A percentile compares a stretch with the other conserved stretches of the same genome.
These are phyloP conservation scores for Phanerotoma sp. DNA, from an alignment of 2,888 invertebrate genomes.

Conservation along the genomic window DNA sequence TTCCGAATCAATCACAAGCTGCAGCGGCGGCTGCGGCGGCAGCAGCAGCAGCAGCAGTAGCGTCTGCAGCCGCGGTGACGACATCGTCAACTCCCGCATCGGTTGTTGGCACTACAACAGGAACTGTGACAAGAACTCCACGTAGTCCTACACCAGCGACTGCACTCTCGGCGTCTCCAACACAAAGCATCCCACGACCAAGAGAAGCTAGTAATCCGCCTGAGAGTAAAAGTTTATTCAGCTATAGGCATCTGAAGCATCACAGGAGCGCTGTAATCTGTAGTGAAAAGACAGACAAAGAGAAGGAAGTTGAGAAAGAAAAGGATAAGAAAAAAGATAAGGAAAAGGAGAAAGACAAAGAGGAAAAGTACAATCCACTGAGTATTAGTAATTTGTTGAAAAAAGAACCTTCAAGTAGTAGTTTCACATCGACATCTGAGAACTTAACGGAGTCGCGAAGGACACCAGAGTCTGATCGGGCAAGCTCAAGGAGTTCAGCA, in stretches of 20 bases:
- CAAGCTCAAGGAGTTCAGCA: slow-evolving; percentile 50
- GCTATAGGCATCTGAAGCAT: slow-evolving; percentile 47
- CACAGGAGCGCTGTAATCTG: slow-evolving; percentile 18
- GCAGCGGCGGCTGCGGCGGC: slow-evolving; percentile 44
- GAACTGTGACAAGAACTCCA: slow-evolving; percentile 33
- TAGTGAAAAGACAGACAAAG: slow-evolving; percentile 38
- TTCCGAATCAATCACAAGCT: slow-evolving; percentile 49
- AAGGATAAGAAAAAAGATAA: slow-evolving; percentile 43
- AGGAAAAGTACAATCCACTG: slow-evolving; percentile 54
- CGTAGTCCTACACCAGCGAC: slow-evolving; percentile 43
- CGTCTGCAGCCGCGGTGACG: slow-evolving; percentile 40
- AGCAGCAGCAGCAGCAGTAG: slow-evolving; percentile 39
- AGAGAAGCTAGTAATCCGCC: slow-evolving; percentile 48
- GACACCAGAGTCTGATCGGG: slow-evolving; percentile 60
- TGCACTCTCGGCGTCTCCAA: slow-evolving; percentile 32
- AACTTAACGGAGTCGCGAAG: slow-evolving; percentile 55
- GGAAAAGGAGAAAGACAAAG: slow-evolving; percentile 41
- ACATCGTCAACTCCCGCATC: no score
- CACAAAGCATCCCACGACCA: slow-evolving; percentile 43
- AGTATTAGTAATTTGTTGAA: slow-evolving; percentile 54
- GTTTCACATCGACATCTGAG: slow-evolving; percentile 36
- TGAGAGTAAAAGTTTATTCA: slow-evolving; percentile 49
- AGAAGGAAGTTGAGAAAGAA: slow-evolving; percentile 44
- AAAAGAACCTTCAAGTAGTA: slow-evolving; percentile 45
- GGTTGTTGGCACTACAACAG: slow-evolving; percentile 33